These are phyloP conservation scores for Holothuria leucospilota DNA, from an alignment of 53 echinoderm and acorn worm species.

Conservation along the genomic window DNA sequence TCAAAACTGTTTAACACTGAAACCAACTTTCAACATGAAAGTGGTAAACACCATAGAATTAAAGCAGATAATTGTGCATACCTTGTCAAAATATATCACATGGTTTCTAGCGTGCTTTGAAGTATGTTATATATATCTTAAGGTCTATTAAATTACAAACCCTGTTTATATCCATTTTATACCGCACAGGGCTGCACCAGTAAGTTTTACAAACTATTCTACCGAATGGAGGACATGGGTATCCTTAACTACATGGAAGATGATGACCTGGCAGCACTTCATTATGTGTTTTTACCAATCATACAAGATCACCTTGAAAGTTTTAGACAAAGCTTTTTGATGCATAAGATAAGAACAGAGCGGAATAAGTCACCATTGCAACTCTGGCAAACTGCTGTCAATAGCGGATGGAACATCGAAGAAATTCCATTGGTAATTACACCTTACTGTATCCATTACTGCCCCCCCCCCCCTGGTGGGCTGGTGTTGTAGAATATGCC, in stretches of 20 bases:
- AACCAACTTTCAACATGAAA: too few species aligned
- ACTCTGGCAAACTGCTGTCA: slow-evolving; percentile 19
- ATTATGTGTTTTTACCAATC: slow-evolving; percentile 54
- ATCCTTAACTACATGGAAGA: slow-evolving; percentile 6
- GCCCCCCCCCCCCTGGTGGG: too few species aligned
- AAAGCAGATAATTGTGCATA: too few species aligned
- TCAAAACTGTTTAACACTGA: too few species aligned
- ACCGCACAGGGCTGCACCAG: slow-evolving; percentile 2
- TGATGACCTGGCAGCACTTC: slow-evolving; percentile 19
- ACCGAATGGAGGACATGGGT: neutral
- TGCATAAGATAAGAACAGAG: slow-evolving; percentile 65
- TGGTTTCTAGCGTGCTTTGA: too few species aligned
- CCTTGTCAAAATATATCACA: too few species aligned
- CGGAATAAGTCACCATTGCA: slow-evolving; percentile 65
- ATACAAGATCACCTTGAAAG: slow-evolving; percentile 55
- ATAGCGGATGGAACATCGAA: neutral
- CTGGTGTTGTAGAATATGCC: too few species aligned
- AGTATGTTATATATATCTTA: too few species aligned
- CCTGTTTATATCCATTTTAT: neutral
- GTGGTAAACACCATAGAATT: too few species aligned
- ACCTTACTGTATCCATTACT: too few species aligned
- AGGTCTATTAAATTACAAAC: too few species aligned
- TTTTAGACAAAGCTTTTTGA: slow-evolving; percentile 65
- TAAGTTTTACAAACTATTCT: slow-evolving; percentile 35
- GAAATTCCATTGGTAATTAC: too few species aligned